These are phyloP conservation scores for Coenobita brevimanus DNA, from an alignment of 1,140 invertebrate species.

Conservation along the genomic window DNA sequence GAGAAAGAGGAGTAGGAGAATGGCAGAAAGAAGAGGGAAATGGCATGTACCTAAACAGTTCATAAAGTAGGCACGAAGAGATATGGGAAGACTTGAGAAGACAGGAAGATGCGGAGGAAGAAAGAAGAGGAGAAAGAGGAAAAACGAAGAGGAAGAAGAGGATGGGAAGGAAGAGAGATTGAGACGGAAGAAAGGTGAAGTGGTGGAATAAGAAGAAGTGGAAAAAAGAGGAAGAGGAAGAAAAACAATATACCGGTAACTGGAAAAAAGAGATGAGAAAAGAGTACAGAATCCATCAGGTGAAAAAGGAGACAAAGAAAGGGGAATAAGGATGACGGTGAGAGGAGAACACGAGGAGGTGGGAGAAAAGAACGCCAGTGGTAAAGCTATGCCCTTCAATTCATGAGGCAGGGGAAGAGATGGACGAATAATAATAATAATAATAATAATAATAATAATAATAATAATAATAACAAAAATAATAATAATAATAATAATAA, in stretches of 20 bases:
- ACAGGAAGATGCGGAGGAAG: neutral
- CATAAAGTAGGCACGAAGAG: too few relatives aligned
- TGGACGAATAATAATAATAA: too few relatives aligned
- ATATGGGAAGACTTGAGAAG: neutral
- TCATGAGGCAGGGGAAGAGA: too few relatives aligned
- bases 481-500: too few relatives aligned
- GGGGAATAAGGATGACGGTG: too few relatives aligned
- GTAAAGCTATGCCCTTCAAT: too few relatives aligned
- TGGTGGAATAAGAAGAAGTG: neutral
- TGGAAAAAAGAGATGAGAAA: neutral
- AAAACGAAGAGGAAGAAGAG: neutral
- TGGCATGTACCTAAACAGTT: too few relatives aligned
- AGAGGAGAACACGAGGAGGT: too few relatives aligned
- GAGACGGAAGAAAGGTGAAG: neutral
- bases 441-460: too few relatives aligned
- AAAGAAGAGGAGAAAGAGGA: neutral
- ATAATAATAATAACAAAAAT: too few relatives aligned
- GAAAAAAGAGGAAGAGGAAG: neutral
- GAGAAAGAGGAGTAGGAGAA: neutral
- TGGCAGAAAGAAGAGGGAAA: neutral
- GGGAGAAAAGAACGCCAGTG: too few relatives aligned
- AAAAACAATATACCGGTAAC: neutral
- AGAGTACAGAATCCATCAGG: neutral
- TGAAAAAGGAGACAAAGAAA: neutral
- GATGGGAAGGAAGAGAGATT: neutral